A percentile compares a stretch with the other conserved stretches of the same genome.
These are phyloP conservation scores for Cheilinus undulatus DNA, from an alignment of 2,113 vertebrate species.

Conservation along the genomic window DNA sequence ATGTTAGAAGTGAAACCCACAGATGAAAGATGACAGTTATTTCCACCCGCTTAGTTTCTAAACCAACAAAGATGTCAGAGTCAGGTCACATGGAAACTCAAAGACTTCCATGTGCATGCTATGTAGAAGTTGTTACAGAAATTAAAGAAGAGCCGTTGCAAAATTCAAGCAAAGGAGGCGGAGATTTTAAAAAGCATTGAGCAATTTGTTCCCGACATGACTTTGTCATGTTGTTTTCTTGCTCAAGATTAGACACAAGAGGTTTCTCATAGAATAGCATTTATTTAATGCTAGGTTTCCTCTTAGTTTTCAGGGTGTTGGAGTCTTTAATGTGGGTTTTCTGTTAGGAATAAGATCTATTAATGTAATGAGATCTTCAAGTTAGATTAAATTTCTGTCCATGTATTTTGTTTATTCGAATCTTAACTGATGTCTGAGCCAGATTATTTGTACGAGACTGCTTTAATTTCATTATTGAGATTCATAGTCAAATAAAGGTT, in stretches of 20 bases:
- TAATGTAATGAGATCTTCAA: no score
- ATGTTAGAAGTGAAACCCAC: conserved; percentile 14
- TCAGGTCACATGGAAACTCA: conserved; percentile 28
- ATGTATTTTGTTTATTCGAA: no score
- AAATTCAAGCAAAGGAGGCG: conserved; percentile 19
- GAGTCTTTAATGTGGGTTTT: no score
- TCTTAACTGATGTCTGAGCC: no score
- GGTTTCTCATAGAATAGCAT: no score
- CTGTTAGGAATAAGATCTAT: no score
- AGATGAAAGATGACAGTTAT: not conserved
- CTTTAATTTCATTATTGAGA: no score
- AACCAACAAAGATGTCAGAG: not conserved
- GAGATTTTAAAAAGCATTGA: conserved; percentile 31
- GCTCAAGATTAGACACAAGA: not conserved
- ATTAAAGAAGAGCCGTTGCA: conserved; percentile 35
- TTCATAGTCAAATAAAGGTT: no score
- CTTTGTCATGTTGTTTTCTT: conserved; percentile 23
- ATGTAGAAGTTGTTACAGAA: conserved; percentile 23
- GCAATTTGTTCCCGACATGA: conserved; percentile 30
- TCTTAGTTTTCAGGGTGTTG: no score
- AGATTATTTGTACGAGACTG: no score
- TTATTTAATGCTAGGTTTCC: no score
- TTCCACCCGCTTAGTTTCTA: not conserved
- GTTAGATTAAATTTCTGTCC: no score
- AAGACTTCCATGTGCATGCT: conserved; percentile 19